Evolutionary conservation across 1,140 invertebrate species (phyloP), one percentile per base, ranked within the genome.

Genomic region (Plutomurus gul): DNA sequence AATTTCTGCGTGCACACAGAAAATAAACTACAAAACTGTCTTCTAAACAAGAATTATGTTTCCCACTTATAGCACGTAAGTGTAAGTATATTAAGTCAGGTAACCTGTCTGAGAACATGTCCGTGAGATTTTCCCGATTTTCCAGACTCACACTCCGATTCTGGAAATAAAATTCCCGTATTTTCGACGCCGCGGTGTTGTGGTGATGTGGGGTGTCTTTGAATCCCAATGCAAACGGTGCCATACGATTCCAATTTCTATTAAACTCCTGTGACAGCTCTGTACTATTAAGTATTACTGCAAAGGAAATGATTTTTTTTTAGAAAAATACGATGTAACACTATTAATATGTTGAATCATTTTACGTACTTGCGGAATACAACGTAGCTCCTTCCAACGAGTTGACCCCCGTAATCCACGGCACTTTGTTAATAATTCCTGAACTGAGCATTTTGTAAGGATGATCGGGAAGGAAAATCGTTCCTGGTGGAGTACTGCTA

Each of bases 241-340:
- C 78, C 47, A 79, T 79, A 7, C 46, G 46, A 37, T 75, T 65
- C 72, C 72, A 79, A 72, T 79, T 79, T 71, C 46, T 18, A 20
- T 79, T 79, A 51, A 79, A 79, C 22, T 79, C 78, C 37, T 65
- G 49, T 22, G 78, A 75, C 18, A 79, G 18, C 20, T 79, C 78
- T 0, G 51, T 79, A 43, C 60, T 79, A 22, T 79, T 79, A 6
- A 79, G 33, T 16, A 79, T 79, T 27, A 79, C 78, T 76, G 51
- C 3, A 60, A 60, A 30, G 8, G 25, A 75, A 74, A 65, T 1
- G 13, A 60, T 27, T 60, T 27, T n/a, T 47, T 47, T 47, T 6
- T 10, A n/a, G 10, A 10, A 47, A 10, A 47, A 6, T 47, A n/a
- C n/a, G n/a, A n/a, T 27, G 6, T 27, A 11, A 13, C 30, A 1